Percentiles rank a stretch among this genome's conserved stretches.
Evolutionary conservation across 1,140 invertebrate genomes (phyloP).

Genomic region (Physella acuta): DNA sequence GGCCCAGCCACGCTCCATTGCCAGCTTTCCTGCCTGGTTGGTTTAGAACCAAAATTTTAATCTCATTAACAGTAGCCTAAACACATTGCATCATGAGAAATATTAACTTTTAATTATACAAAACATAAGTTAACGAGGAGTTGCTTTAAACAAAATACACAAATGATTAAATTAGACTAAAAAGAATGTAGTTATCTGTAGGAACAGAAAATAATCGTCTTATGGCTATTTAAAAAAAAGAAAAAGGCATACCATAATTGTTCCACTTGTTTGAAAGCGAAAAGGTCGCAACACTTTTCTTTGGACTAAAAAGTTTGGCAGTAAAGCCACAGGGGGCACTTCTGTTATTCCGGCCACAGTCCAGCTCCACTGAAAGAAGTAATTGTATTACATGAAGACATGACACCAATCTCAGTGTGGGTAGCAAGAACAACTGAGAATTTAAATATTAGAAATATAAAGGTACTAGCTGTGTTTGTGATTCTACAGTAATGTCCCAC

Average conservation of each 20-base stretch:
- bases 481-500: not conserved
- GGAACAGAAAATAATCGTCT: too few relatives aligned
- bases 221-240: too few relatives aligned
- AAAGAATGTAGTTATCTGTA: too few relatives aligned
- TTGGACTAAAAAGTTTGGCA: conserved; percentile 80
- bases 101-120: too few relatives aligned
- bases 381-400: too few relatives aligned
- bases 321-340: conserved; percentile 70
- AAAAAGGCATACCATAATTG: conserved; percentile 66
- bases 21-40: conserved; percentile 72
- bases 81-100: too few relatives aligned
- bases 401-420: not conserved
- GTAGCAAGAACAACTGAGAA: not conserved
- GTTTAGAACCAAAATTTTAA: not conserved
- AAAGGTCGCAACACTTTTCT: conserved; percentile 72
- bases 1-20: conserved; percentile 79
- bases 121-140: too few relatives aligned
- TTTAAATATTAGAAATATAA: not conserved
- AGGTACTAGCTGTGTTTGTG: not conserved
- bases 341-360: conserved; percentile 79
- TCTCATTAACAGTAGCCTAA: not conserved
- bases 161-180: too few relatives aligned
- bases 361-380: conserved; percentile 68
- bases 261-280: conserved; percentile 80
- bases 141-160: too few relatives aligned